These are phyloP conservation scores for Osmerus eperlanus DNA, from an alignment of 2,113 vertebrate genomes.

Conservation along the genomic window DNA sequence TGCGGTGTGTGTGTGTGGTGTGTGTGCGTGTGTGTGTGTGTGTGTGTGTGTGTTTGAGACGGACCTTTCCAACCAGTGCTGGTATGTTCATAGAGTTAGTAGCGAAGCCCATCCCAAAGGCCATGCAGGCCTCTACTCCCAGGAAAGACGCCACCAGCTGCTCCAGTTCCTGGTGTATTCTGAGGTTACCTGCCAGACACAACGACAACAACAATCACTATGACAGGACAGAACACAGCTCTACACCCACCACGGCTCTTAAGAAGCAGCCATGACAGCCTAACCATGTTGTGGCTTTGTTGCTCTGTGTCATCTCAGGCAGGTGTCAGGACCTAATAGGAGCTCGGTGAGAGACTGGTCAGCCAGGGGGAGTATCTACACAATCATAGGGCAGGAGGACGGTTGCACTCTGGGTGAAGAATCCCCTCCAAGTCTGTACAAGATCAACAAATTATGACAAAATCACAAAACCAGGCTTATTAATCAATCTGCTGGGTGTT, in stretches of 20 bases:
- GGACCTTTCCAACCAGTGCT: conserved; percentile 88
- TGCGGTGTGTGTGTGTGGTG: background rate
- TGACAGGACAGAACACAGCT: background rate
- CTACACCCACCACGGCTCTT: background rate
- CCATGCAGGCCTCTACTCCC: conserved; percentile 82
- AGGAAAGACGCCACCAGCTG: conserved; percentile 83
- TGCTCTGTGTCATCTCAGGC: too few relatives aligned
- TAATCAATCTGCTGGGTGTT: conserved; percentile 38
- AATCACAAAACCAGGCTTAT: conserved; percentile 20
- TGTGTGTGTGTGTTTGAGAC: conserved; percentile 17
- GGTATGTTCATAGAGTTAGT: conserved; percentile 95
- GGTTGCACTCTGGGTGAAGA: too few relatives aligned
- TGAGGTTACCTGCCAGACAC: conserved; percentile 76
- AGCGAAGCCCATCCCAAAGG: conserved; percentile 92
- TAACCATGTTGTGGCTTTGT: too few relatives aligned
- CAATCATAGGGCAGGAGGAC: too few relatives aligned
- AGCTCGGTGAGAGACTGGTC: too few relatives aligned
- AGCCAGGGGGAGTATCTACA: too few relatives aligned
- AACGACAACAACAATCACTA: conserved; percentile 3
- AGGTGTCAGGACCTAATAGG: too few relatives aligned
- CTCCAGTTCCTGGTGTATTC: conserved; percentile 84
- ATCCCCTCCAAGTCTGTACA: too few relatives aligned
- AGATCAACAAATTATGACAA: too few relatives aligned
- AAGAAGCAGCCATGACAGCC: too few relatives aligned
- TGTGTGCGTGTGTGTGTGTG: background rate